These are phyloP conservation scores for Pomacea canaliculata DNA, from an alignment of 2,888 invertebrate genomes.

Conservation along the genomic window DNA sequence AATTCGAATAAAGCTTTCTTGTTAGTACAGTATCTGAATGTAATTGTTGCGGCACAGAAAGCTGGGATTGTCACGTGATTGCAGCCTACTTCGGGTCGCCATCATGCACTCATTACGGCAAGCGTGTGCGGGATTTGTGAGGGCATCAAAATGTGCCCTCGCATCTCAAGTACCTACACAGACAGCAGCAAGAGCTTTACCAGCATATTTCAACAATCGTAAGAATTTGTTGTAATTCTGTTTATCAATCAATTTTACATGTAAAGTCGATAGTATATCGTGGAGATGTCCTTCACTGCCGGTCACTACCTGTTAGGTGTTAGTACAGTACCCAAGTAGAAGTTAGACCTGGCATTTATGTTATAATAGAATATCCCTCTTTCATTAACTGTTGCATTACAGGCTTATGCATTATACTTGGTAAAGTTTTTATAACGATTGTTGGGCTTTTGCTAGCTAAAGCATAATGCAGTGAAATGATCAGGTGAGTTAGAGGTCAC, in stretches of 20 bases:
- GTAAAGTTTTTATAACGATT: no score
- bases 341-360: no score
- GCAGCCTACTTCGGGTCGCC: constrained; percentile 63
- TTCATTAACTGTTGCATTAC: no score
- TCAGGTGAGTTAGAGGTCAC: neutral
- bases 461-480: neutral
- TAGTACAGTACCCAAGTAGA: no score
- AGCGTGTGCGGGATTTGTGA: constrained; percentile 74
- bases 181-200: constrained; percentile 72
- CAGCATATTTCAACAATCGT: constrained; percentile 73
- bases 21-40: no score
- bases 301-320: no score
- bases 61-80: neutral
- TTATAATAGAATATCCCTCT: no score
- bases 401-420: no score
- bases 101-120: constrained; percentile 76
- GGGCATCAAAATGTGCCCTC: constrained; percentile 74
- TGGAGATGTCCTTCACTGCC: no score
- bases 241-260: neutral
- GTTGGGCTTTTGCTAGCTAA: neutral
- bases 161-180: constrained; percentile 71
- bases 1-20: no score
- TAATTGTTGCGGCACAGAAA: neutral
- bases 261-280: neutral
- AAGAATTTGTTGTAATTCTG: constrained; percentile 66